A percentile compares a stretch with the other conserved stretches of the same genome.
These are phyloP conservation scores for Anorthoa munda DNA, from an alignment of 2,888 invertebrate genomes.

Conservation along the genomic window DNA sequence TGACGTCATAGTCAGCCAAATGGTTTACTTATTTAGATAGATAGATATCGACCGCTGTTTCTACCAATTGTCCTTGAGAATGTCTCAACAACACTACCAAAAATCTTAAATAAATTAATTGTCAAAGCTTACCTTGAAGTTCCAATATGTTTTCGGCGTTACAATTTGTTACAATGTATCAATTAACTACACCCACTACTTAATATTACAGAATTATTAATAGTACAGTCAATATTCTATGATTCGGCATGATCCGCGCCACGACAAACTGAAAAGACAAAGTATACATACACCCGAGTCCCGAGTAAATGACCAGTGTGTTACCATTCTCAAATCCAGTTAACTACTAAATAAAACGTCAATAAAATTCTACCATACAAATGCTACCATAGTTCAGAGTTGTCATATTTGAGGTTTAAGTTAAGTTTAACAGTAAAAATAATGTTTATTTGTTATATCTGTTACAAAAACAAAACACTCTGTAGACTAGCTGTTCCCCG, in stretches of 20 bases:
- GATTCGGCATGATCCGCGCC: not conserved
- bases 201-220: too few species aligned
- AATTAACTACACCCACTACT: too few species aligned
- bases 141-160: not conserved
- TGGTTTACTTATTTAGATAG: not conserved
- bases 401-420: not conserved
- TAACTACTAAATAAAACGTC: conserved; percentile 1
- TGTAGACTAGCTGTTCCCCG: too few species aligned
- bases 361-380: not conserved
- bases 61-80: not conserved
- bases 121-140: not conserved
- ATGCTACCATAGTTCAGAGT: not conserved
- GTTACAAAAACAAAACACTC: not conserved
- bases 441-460: not conserved
- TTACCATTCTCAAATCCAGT: not conserved
- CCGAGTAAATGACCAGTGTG: not conserved
- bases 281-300: too few species aligned
- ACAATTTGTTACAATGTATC: not conserved
- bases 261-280: too few species aligned
- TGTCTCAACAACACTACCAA: not conserved
- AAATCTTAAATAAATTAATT: not conserved
- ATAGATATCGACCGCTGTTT: not conserved
- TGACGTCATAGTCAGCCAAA: not conserved
- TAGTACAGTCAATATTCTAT: not conserved
- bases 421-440: not conserved